These are phyloP conservation scores for Myripristis murdjan DNA, from an alignment of 2,797 vertebrate species.

Conservation along the genomic window DNA sequence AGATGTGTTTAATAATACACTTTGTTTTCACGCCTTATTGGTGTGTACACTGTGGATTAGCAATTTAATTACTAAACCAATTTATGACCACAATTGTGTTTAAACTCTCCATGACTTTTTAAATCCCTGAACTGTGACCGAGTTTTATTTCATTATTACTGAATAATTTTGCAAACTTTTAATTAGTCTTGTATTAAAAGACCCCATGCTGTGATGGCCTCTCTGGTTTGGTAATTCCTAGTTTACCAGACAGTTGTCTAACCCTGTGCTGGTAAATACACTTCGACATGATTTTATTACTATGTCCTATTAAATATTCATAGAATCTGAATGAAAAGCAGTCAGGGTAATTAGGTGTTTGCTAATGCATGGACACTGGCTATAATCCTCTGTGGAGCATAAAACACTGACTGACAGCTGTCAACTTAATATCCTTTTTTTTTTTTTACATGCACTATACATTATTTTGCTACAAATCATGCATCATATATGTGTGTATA, in stretches of 20 bases:
- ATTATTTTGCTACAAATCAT: conserved; percentile 13
- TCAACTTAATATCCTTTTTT: conserved; percentile 55
- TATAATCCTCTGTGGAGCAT: conserved; percentile 61
- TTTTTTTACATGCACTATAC: conserved; percentile 21
- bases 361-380: conserved; percentile 44
- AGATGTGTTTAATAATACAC: conserved; percentile 27
- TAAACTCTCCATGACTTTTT: conserved; percentile 25
- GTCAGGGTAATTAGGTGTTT: conserved; percentile 70
- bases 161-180: conserved; percentile 51
- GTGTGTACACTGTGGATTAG: conserved; percentile 19
- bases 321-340: conserved; percentile 71
- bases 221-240: conserved; percentile 43
- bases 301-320: conserved; percentile 78
- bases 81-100: conserved; percentile 39
- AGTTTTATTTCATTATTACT: conserved; percentile 45
- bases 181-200: conserved; percentile 65
- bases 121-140: conserved; percentile 37
- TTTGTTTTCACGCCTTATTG: conserved; percentile 35
- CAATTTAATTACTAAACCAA: conserved; percentile 40
- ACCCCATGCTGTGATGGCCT: conserved; percentile 18
- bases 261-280: conserved; percentile 50
- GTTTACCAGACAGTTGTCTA: conserved; percentile 38
- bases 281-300: conserved; percentile 66
- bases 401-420: conserved; percentile 75
- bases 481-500: conserved; percentile 11